A percentile compares a stretch with the other conserved stretches of the same genome.
phyloP scores from a whole-genome alignment of 2,113 vertebrate genomes.

The Gallinago jamesoni region DNA sequence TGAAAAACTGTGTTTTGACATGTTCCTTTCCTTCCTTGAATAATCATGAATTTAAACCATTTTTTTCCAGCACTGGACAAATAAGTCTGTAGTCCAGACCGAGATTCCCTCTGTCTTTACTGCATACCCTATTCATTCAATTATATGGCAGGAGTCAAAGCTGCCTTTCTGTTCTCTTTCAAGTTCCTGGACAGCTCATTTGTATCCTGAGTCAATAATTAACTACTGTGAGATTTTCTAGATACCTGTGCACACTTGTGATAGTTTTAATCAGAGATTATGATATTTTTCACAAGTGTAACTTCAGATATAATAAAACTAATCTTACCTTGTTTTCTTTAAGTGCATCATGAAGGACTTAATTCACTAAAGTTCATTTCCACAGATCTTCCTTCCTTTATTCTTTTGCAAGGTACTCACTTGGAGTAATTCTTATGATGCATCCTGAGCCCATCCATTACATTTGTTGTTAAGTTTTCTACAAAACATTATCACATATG shows the following conservation, averaged over 20 bases:
- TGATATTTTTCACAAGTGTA: not conserved
- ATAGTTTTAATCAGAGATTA: not conserved
- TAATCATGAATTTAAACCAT: not conserved
- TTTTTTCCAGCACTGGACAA: not conserved
- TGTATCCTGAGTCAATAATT: not conserved
- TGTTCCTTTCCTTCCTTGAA: not conserved
- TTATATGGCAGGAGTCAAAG: not conserved
- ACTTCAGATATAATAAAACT: not conserved
- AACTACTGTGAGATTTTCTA: not conserved
- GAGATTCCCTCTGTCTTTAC: not conserved
- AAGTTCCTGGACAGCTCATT: not conserved
- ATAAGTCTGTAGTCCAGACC: not conserved
- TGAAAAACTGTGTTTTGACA: not conserved
- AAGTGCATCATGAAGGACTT: not conserved
- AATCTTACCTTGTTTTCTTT: accelerated
- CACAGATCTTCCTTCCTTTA: not conserved
- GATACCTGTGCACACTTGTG: not conserved
- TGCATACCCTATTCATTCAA: not conserved
- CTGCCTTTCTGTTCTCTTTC: not conserved
- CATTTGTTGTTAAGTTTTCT: not conserved
- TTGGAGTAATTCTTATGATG: not conserved
- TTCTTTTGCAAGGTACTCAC: not conserved
- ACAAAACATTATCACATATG: not conserved
- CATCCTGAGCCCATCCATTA: accelerated
- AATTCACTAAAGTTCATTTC: not conserved